phyloP scores from a whole-genome alignment of 2,888 invertebrate genomes.

The Alcis repandata region DNA sequence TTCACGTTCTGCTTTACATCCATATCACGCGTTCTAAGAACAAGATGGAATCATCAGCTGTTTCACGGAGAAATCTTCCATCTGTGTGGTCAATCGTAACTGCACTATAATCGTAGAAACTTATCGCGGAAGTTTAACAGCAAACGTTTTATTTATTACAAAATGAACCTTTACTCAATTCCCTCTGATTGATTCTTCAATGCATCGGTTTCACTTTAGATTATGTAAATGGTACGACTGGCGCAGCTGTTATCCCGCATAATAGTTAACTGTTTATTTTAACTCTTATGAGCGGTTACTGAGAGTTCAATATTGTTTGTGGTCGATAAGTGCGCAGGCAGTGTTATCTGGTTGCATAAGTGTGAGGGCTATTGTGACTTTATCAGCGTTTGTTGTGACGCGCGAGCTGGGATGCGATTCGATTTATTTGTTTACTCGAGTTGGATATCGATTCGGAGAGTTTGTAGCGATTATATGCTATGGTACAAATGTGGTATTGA shows the following conservation, averaged over 20 bases:
- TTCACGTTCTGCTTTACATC: constrained; percentile 38
- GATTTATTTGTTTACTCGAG: constrained; percentile 30
- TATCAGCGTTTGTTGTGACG: constrained; percentile 68
- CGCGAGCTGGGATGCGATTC: constrained; percentile 33
- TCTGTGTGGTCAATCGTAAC: constrained; percentile 37
- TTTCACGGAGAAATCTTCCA: constrained; percentile 34
- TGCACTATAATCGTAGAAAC: constrained; percentile 47
- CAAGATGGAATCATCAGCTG: constrained; percentile 24
- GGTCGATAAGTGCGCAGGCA: constrained; percentile 64
- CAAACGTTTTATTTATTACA: constrained; percentile 43
- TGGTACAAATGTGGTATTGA: constrained; percentile 4
- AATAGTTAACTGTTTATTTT: constrained; percentile 51
- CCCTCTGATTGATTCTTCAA: constrained; percentile 56
- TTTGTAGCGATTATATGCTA: not conserved
- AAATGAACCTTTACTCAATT: constrained; percentile 51
- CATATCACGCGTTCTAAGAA: constrained; percentile 20
- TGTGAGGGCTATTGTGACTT: constrained; percentile 72
- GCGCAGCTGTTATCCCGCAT: constrained; percentile 66
- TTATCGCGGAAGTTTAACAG: constrained; percentile 57
- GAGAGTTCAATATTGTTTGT: constrained; percentile 55
- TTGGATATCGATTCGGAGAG: constrained; percentile 22
- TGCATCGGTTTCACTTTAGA: constrained; percentile 52
- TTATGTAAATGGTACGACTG: constrained; percentile 70
- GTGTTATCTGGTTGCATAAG: constrained; percentile 80
- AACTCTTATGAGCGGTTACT: constrained; percentile 44